Base-by-base conservation (phyloP, 2,797 vertebrate species). In the Coluber constrictor region DNA sequence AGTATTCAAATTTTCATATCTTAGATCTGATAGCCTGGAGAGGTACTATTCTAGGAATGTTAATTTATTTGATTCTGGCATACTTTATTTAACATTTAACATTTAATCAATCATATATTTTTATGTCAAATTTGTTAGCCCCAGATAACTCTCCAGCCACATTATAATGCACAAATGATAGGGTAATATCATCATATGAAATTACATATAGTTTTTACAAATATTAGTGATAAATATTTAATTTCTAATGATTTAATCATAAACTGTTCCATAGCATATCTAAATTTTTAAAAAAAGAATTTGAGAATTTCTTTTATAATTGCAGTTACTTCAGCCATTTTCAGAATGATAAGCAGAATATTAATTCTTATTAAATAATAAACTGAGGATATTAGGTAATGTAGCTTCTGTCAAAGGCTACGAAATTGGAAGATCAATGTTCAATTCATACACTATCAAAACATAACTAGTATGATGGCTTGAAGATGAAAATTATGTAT, bases 341-440 rank as follows among this genome's bases (percentile, higher is more conserved):
- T 51, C 79, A 94, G 57, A 66, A 90, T 90, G 89, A 94, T 93
- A 95, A 96, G 94, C 79, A 92, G 93, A 96, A 95, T 94, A 96
- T 96, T 92, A 96, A 96, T 94, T 93, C 94, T 95, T 94, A 25
- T 66, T 92, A 94, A 95, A 93, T 57, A 94, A 94, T 94, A 55
- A 94, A 91, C 74, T 89, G 61, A 94, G n/a, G 79, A 94, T 94
- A 90, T 89, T 88, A 91, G 29, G 90, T 59, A 91, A 83, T 94
- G 5, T 63, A 61, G 93, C 93, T 92, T 3, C 56, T 32, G 32
- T 70, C 15, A 70, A 70, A 70, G 15, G 29, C n/a, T 3, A 92
- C 37, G 3, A 92, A 93, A 61, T 43, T 70, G 2, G 54, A 94
- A 57, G 51, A 25, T 57, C 66, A 0, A 27, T 91, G 93, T 95